These are phyloP conservation scores for Mythimna impura DNA, from an alignment of 2,888 invertebrate species.

Conservation along the genomic window DNA sequence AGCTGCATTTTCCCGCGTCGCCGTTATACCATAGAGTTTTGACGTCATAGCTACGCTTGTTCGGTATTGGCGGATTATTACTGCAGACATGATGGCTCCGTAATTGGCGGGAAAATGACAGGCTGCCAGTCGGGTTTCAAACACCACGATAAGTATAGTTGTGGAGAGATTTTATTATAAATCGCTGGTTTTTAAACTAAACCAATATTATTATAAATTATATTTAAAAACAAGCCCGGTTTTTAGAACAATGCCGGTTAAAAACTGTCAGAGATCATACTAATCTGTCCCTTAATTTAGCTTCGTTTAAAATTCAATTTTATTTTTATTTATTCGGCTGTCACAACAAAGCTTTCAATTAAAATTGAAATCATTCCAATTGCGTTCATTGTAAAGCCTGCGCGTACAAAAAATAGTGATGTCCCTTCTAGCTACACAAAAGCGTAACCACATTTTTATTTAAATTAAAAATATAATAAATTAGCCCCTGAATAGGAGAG, in stretches of 20 bases:
- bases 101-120: constrained; percentile 56
- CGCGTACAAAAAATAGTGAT: constrained; percentile 18
- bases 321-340: constrained; percentile 22
- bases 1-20: constrained; percentile 42
- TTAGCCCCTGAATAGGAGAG: constrained; percentile 56
- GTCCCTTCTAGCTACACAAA: constrained; percentile 18
- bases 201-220: background rate
- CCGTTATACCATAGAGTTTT: constrained; percentile 14
- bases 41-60: constrained; percentile 33
- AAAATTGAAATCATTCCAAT: constrained; percentile 26
- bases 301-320: constrained; percentile 24
- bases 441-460: constrained; percentile 51
- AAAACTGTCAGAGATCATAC: constrained; percentile 10
- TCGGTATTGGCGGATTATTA: constrained; percentile 45
- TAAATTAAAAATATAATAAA: constrained; percentile 66
- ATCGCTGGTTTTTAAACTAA: background rate
- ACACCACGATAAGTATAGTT: constrained; percentile 30
- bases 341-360: constrained; percentile 25
- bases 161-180: constrained; percentile 11
- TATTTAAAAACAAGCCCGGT: background rate
- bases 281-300: constrained; percentile 28
- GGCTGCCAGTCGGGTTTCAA: constrained; percentile 29
- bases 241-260: constrained; percentile 5
- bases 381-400: constrained; percentile 16
- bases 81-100: constrained; percentile 43